Conservation (phyloP, 2,797 vertebrate species). For the Coregonus suidteri region DNA sequence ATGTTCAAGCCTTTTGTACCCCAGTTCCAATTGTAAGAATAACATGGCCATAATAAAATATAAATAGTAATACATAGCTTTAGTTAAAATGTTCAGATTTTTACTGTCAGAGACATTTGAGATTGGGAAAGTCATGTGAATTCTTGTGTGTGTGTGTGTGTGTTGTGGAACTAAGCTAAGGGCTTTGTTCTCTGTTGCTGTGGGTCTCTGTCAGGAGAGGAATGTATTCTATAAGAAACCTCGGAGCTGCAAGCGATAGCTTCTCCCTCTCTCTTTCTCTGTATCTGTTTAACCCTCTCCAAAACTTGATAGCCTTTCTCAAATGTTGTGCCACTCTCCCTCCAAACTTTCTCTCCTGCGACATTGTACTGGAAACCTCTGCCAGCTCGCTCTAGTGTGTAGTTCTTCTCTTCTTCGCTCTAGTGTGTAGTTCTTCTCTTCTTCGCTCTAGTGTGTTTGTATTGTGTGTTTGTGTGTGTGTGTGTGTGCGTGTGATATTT, state of each 20-base stretch:
- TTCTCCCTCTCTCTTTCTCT: conserved; percentile 36
- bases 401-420: conserved; percentile 35
- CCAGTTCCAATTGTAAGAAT: conserved; percentile 53
- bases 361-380: conserved; percentile 60
- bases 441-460: conserved; percentile 31
- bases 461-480: conserved; percentile 15
- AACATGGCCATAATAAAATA: conserved; percentile 58
- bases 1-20: conserved; percentile 53
- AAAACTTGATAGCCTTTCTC: conserved; percentile 76
- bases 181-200: too few relatives aligned
- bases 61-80: conserved; percentile 14
- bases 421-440: conserved; percentile 29
- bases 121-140: not conserved
- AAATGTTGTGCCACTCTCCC: conserved; percentile 70
- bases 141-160: not conserved
- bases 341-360: conserved; percentile 49
- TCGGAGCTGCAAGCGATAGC: conserved; percentile 24
- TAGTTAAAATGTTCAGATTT: too few relatives aligned
- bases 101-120: too few relatives aligned
- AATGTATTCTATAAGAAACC: conserved; percentile 14
- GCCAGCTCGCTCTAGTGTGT: conserved; percentile 50
- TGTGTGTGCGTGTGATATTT: conserved; percentile 13
- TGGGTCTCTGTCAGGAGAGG: too few relatives aligned
- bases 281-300: conserved; percentile 16
- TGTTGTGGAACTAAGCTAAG: conserved; percentile 9